These are phyloP conservation scores for Plebejus argus DNA, from an alignment of 2,888 invertebrate species.

Conservation along the genomic window DNA sequence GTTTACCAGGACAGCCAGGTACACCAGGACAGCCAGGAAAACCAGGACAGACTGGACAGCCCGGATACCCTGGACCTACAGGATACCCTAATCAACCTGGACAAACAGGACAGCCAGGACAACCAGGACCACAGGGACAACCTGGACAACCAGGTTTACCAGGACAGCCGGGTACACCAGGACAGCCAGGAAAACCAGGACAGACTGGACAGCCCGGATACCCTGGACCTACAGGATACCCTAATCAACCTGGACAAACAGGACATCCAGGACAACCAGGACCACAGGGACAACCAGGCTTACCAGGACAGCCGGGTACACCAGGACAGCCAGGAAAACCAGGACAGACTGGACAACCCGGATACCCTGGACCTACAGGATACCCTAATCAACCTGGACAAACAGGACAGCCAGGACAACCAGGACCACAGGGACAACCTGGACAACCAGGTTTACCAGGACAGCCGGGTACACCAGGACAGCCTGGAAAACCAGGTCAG, in stretches of 20 bases:
- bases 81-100: slow-evolving; percentile 40
- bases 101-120: slow-evolving; percentile 46
- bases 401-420: no score
- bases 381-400: no score
- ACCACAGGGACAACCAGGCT: no score
- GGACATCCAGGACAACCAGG: slow-evolving; percentile 36
- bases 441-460: no score
- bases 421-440: no score
- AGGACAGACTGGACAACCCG: no score
- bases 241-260: slow-evolving; percentile 44
- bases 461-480: no score
- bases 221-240: slow-evolving; percentile 43
- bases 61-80: slow-evolving; percentile 42
- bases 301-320: background rate
- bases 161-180: slow-evolving; percentile 43
- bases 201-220: slow-evolving; percentile 43
- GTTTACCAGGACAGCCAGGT: slow-evolving; percentile 36
- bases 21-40: slow-evolving; percentile 36
- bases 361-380: slow-evolving; percentile 40
- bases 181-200: slow-evolving; percentile 41
- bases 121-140: slow-evolving; percentile 40
- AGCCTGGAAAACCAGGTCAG: no score
- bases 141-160: slow-evolving; percentile 44
- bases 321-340: no score
- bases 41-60: slow-evolving; percentile 43